phyloP scores from a whole-genome alignment of 2,888 invertebrate species.

The Bellardia bayeri region DNA sequence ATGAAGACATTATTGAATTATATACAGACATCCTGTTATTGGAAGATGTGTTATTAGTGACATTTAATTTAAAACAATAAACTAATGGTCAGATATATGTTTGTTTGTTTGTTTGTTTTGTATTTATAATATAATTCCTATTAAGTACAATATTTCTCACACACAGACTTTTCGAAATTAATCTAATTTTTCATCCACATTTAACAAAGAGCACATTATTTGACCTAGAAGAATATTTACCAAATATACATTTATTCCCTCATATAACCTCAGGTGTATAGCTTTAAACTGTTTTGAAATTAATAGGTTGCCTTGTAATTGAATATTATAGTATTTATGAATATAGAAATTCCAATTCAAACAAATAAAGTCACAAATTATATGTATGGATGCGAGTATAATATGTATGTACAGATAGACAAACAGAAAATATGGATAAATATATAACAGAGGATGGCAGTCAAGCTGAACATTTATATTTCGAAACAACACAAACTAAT shows the following conservation, averaged over 20 bases:
- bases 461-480: conserved; percentile 1
- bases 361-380: conserved; percentile 9
- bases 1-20: no score
- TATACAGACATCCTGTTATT: no score
- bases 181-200: background rate
- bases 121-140: no score
- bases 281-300: conserved; percentile 25
- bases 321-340: conserved; percentile 42
- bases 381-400: background rate
- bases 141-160: background rate
- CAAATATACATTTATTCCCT: background rate
- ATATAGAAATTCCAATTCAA: conserved; percentile 4
- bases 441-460: background rate
- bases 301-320: conserved; percentile 15
- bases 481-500: conserved; percentile 37
- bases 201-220: background rate
- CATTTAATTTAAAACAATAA: background rate
- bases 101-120: background rate
- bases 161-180: background rate
- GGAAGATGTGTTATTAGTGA: no score
- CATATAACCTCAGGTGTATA: conserved; percentile 19
- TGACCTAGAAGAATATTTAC: background rate
- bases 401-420: background rate
- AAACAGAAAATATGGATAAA: background rate
- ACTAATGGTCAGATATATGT: background rate